Percentiles rank a stretch among this genome's conserved stretches.
These are phyloP conservation scores for Dolichoris vasculosae DNA, from an alignment of 1,140 invertebrate genomes.

Conservation along the genomic window DNA sequence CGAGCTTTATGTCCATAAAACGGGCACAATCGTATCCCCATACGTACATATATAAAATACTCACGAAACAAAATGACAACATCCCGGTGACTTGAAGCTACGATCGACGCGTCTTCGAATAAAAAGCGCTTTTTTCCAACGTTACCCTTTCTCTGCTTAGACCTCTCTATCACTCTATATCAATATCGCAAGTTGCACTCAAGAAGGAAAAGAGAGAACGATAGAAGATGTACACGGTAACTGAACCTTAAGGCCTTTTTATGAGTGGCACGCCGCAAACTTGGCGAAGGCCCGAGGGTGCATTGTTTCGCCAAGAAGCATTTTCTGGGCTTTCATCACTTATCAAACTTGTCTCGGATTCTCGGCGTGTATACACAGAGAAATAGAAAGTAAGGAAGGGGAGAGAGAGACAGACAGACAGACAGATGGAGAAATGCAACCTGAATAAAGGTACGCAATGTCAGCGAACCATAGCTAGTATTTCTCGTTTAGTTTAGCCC, in stretches of 20 bases:
- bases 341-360: conserved; percentile 45
- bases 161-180: background rate
- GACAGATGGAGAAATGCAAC: background rate
- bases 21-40: background rate
- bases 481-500: conserved; percentile 38
- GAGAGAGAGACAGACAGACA: background rate
- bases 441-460: conserved; percentile 3
- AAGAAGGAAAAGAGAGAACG: background rate
- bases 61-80: background rate
- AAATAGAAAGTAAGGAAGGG: background rate
- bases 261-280: conserved; percentile 1
- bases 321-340: conserved; percentile 32
- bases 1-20: background rate
- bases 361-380: background rate
- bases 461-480: conserved; percentile 22
- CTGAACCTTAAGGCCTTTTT: background rate
- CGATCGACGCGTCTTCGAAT: background rate
- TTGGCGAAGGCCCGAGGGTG: conserved; percentile 31
- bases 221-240: background rate
- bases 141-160: background rate
- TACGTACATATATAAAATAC: background rate
- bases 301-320: conserved; percentile 45
- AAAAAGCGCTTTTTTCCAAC: too few species aligned
- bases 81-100: background rate
- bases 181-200: background rate